These are phyloP conservation scores for Oncopodura yosiiana DNA, from an alignment of 1,140 invertebrate species.

Conservation along the genomic window DNA sequence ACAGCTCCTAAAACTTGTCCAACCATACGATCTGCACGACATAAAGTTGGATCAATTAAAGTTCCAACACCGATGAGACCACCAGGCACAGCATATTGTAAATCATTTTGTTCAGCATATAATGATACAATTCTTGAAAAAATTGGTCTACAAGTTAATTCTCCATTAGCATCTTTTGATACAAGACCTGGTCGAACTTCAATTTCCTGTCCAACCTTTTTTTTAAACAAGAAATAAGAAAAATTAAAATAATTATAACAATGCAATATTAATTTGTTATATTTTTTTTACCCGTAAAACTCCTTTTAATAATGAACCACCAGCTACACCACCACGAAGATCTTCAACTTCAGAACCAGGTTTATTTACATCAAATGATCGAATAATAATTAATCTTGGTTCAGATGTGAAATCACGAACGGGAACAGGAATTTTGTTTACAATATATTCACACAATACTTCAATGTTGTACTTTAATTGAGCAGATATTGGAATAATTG, in stretches of 20 bases:
- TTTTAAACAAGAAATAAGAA: too few species aligned
- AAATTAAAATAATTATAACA: neutral
- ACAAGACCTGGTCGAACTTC: constrained; percentile 92
- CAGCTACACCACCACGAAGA: constrained; percentile 95
- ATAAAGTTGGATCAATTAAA: constrained; percentile 96
- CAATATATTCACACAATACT: constrained; percentile 94
- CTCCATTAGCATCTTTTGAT: constrained; percentile 90
- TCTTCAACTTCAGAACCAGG: constrained; percentile 98
- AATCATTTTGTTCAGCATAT: constrained; percentile 95
- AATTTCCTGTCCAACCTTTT: constrained; percentile 76
- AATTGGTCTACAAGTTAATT: constrained; percentile 90
- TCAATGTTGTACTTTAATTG: constrained; percentile 99
- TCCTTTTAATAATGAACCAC: constrained; percentile 92
- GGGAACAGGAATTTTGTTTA: constrained; percentile 96
- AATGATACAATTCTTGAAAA: constrained; percentile 96
- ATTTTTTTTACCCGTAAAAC: too few species aligned
- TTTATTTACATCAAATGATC: constrained; percentile 99
- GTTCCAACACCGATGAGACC: constrained; percentile 98
- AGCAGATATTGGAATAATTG: constrained; percentile 96
- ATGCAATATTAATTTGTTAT: too few species aligned
- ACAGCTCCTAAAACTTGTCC: constrained; percentile 98
- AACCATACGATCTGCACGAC: constrained; percentile 93
- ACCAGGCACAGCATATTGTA: constrained; percentile 97
- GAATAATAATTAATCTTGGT: constrained; percentile 95
- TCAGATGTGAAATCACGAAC: constrained; percentile 86